Evolutionary conservation across 2,113 vertebrate species (phyloP).

Genomic region (Hydropotes inermis): DNA sequence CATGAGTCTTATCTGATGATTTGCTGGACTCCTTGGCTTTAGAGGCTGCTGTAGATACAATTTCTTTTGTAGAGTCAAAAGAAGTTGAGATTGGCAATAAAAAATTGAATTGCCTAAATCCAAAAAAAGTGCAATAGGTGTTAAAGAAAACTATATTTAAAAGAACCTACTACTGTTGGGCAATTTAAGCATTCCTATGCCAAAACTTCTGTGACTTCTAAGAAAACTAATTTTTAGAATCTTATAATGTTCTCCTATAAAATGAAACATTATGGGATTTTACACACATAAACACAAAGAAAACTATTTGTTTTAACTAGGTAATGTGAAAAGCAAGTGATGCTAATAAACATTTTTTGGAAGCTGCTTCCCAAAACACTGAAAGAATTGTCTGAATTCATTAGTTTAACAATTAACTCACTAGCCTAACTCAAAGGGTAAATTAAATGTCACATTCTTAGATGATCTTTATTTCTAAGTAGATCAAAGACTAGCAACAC

Average conservation of each 20-base stretch:
- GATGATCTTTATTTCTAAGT: not conserved
- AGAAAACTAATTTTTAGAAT: not conserved
- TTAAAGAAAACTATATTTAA: constrained; percentile 37
- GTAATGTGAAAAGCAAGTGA: not conserved
- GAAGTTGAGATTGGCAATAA: constrained; percentile 3
- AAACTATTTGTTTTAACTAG: constrained; percentile 14
- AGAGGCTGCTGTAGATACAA: not conserved
- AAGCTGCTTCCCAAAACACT: not conserved
- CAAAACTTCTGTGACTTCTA: not conserved
- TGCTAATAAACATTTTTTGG: not conserved
- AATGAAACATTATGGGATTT: not conserved
- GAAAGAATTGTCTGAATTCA: not conserved
- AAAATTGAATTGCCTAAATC: constrained; percentile 52
- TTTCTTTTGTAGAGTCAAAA: constrained; percentile 9
- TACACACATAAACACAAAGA: not conserved
- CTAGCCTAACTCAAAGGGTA: not conserved
- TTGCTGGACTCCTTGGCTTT: constrained; percentile 25
- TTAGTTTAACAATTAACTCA: constrained; percentile 3
- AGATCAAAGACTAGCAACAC: not conserved
- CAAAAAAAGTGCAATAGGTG: not conserved
- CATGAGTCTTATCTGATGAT: constrained; percentile 8
- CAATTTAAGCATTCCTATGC: not conserved
- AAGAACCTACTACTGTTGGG: not conserved
- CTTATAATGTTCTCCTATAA: not conserved
- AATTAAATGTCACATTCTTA: not conserved